phyloP scores from a whole-genome alignment of 2,888 invertebrate species.

The Eulithis testata region DNA sequence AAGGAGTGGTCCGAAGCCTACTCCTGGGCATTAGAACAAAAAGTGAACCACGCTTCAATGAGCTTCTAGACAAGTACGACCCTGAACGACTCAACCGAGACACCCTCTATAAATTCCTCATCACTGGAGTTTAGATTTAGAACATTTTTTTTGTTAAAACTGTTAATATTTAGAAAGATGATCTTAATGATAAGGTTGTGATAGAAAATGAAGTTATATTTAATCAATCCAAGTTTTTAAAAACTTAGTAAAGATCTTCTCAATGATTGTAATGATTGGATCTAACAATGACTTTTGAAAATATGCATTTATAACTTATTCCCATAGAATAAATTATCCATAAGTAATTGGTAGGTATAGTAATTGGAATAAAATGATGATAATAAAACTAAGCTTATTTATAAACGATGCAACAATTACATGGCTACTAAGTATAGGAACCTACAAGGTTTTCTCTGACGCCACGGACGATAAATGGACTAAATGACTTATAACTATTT shows the following conservation, averaged over 20 bases:
- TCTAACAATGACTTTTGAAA: conserved; percentile 23
- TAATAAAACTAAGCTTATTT: neutral
- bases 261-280: conserved; percentile 16
- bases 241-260: conserved; percentile 44
- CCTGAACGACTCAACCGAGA: conserved; percentile 86
- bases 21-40: conserved; percentile 88
- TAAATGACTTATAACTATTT: conserved; percentile 28
- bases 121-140: conserved; percentile 71
- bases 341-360: conserved; percentile 28
- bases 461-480: conserved; percentile 33
- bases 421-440: neutral
- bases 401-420: conserved; percentile 20
- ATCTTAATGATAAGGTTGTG: neutral
- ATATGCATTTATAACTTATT: conserved; percentile 50
- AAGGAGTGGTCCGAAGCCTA: conserved; percentile 84
- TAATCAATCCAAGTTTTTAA: conserved; percentile 18
- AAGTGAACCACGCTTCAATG: conserved; percentile 87
- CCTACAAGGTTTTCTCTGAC: conserved; percentile 13
- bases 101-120: conserved; percentile 83
- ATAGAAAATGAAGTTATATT: conserved; percentile 11
- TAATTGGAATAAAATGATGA: conserved; percentile 18
- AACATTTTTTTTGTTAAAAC: neutral
- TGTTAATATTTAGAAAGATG: conserved; percentile 5
- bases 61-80: conserved; percentile 89
- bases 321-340: conserved; percentile 30